phyloP scores from a whole-genome alignment of 1,140 invertebrate genomes.

The Leptinotarsa texana region DNA sequence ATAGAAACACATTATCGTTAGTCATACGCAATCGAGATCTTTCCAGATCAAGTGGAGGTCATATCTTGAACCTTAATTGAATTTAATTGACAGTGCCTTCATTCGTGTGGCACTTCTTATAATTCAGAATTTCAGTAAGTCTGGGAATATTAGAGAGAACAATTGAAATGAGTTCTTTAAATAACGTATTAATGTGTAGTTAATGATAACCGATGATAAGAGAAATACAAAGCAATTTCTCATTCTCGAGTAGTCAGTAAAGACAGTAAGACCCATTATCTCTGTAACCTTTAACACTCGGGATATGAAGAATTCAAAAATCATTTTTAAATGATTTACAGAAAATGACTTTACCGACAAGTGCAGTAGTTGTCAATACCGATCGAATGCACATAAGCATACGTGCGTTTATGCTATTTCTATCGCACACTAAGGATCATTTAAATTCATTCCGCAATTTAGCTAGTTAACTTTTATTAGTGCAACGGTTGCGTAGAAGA shows the following conservation, averaged over 20 bases:
- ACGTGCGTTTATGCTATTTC: background rate
- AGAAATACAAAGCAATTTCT: conserved; percentile 17
- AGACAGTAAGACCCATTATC: conserved; percentile 2
- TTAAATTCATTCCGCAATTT: conserved; percentile 43
- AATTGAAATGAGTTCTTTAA: conserved; percentile 1
- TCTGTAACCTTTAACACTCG: background rate
- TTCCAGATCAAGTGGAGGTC: background rate
- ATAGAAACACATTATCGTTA: background rate
- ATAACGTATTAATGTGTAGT: conserved; percentile 27
- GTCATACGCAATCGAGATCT: background rate
- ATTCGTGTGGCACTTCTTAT: background rate
- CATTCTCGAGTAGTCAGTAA: conserved; percentile 12
- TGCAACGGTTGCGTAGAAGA: conserved; percentile 25
- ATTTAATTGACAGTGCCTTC: background rate
- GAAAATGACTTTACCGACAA: background rate
- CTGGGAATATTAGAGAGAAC: background rate
- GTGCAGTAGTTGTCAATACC: background rate
- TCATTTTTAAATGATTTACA: background rate
- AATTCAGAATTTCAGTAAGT: background rate
- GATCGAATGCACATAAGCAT: conserved; percentile 12
- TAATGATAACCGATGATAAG: conserved; percentile 29
- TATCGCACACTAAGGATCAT: conserved; percentile 13
- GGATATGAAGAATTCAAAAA: conserved; percentile 9
- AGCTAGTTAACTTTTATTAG: conserved; percentile 47
- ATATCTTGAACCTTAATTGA: conserved; percentile 3